phyloP scores from a whole-genome alignment of 2,888 invertebrate species.

The Schizotus pectinicornis region DNA sequence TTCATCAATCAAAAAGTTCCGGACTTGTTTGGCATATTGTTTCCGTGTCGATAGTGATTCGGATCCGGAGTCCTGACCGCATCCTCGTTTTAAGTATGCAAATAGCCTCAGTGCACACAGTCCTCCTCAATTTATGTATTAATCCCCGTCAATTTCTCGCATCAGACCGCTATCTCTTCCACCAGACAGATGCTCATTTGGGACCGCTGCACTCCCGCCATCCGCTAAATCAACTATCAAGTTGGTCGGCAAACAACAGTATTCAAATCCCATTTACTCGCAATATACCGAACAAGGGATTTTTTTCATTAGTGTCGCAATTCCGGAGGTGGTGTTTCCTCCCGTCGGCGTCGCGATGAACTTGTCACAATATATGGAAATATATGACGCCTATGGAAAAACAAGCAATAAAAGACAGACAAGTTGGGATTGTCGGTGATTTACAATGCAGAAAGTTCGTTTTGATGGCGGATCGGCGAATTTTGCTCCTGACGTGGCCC shows the following conservation, averaged over 20 bases:
- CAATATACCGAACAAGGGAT: too few species aligned
- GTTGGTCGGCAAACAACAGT: conserved; percentile 7
- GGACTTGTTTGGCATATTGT: conserved; percentile 2
- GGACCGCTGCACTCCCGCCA: conserved; percentile 22
- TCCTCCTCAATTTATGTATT: conserved; percentile 28
- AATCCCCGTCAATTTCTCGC: conserved; percentile 39
- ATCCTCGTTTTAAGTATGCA: conserved; percentile 5
- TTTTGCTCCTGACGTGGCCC: too few species aligned
- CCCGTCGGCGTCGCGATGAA: too few species aligned
- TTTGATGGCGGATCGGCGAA: too few species aligned
- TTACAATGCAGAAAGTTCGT: too few species aligned
- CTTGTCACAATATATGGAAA: too few species aligned
- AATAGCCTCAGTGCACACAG: conserved; percentile 3
- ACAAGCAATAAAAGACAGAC: too few species aligned
- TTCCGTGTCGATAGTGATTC: conserved; percentile 13
- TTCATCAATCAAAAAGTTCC: conserved; percentile 16
- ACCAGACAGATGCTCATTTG: conserved; percentile 37
- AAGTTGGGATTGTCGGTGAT: too few species aligned
- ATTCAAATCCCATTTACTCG: conserved; percentile 8
- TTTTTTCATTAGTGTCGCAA: too few species aligned
- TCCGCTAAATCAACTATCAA: conserved; percentile 21
- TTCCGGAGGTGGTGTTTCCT: too few species aligned
- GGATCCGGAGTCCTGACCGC: too few species aligned
- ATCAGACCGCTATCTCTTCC: conserved; percentile 39
- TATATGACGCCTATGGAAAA: too few species aligned